Base-by-base conservation (phyloP, 1,140 invertebrate genomes). In the Zaprionus nigranus region DNA sequence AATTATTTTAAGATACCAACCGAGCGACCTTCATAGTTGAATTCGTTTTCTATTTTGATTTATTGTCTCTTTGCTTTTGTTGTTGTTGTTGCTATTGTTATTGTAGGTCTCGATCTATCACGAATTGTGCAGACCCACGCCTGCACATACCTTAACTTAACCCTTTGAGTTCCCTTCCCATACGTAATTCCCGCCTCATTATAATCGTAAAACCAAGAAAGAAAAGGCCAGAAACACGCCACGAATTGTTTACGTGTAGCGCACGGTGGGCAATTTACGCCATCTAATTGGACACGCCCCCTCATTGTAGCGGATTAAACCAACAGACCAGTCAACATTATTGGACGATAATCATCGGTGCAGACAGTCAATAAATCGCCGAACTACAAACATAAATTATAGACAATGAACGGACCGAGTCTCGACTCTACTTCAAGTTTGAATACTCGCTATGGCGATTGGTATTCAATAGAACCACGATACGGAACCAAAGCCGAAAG, bases 1-100 rank as follows among this genome's bases (percentile, higher is more conserved):
- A 88, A 88, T 87, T 87, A 84, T 81, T 75, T 87, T 84, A 66
- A 88, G 85, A 84, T 81, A 77, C 75, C 73, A 81, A 70, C 49
- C 74, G 49, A 70, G 36, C 64, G 84, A 90, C 84, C 84, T 88
- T 88, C 85, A 81, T 38, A 68, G 54, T 76, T 74, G 70, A 76
- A 76, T 61, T 82, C 81, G 71, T 74, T 69, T 69, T 56, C 54
- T 57, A 40, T 65, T 56, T 65, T 56, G 54, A 9, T 56, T 40
- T 56, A 30, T 62, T 53, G 11, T 43, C n/a, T 46, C 5, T 46
- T 43, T n/a, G 15, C 2, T 40, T 43, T 49, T 67, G 53, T 63
- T 61, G n/a, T 54, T 67, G 56, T 60, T 61, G 13, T 20, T 53
- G 15, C 2, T 56, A n/a, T 49, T 62, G 26, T 56, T 59, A 11